Base-by-base conservation (phyloP, 2,797 vertebrate species). In the Lithobates pipiens region DNA sequence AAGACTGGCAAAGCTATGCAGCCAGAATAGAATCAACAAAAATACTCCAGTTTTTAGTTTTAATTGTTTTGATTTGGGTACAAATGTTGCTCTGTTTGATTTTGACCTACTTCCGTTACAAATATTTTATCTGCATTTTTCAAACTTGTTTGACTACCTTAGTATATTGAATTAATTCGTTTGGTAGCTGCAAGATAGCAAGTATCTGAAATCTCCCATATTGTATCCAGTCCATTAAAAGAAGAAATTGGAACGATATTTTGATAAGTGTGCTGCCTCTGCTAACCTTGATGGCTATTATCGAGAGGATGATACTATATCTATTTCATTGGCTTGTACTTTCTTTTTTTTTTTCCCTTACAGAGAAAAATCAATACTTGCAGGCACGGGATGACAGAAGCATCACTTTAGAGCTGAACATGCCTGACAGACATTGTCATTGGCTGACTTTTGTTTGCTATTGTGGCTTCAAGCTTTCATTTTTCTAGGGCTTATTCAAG, bases 391-490 rank as follows among this genome's bases (percentile, higher is more conserved):
- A 95, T 96, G 95, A 94, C 95, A 94, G 94, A 93, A 89, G 95
- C 96, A 98, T 99, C 95, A 95, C 96, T 99, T 95, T 94, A 97
- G 96, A 97, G 97, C 96, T 96, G 97, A 98, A 96, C 90, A 95
- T 94, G 93, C 91, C 96, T 98, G 97, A 98, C 97, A 98, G 93
- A 91, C 89, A 88, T 96, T 96, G 96, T 96, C 96, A 97, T 97
- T 97, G 94, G 93, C 93, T 97, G 96, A 97, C 96, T 98, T 99
- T 96, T 95, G 93, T 97, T 97, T 93, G 92, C 95, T 94, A 93
- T 96, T 95, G 95, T 97, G 96, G 94, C 96, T 97, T 97, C 96
- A 97, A 96, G 95, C 93, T 95, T 95, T 97, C 95, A 97, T 97
- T 97, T 96, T 97, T 97, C 95, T 95, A 91, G 90, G 90, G 93